phyloP scores from a whole-genome alignment of 2,113 vertebrate genomes.

The Eidolon helvum region DNA sequence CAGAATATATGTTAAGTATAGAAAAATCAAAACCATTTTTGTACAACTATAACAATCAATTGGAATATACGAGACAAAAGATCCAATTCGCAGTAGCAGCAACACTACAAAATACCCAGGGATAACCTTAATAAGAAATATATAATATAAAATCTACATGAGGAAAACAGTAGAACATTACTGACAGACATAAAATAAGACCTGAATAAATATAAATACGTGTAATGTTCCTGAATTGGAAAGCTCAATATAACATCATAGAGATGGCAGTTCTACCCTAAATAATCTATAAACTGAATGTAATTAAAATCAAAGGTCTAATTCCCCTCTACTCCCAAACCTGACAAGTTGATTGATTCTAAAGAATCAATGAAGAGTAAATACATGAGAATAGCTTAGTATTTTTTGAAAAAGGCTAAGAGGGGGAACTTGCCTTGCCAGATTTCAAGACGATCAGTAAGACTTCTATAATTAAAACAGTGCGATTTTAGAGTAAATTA shows the following conservation, averaged over 20 bases:
- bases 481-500: neutral
- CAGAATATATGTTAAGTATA: neutral
- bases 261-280: neutral
- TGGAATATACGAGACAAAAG: neutral
- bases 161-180: neutral
- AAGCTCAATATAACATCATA: neutral
- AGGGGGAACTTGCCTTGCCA: neutral
- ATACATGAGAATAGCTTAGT: neutral
- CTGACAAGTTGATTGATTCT: neutral
- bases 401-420: conserved; percentile 28
- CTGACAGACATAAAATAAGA: neutral
- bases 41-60: neutral
- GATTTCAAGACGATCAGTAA: neutral
- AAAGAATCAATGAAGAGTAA: neutral
- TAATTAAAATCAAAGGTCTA: neutral
- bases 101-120: neutral
- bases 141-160: neutral
- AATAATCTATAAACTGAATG: neutral
- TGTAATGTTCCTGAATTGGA: neutral
- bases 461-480: neutral
- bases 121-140: neutral
- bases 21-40: conserved; percentile 4
- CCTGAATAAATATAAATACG: neutral
- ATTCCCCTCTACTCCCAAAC: neutral
- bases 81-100: neutral